These are phyloP conservation scores for Carcharodon carcharias DNA, from an alignment of 2,797 vertebrate species.

Conservation along the genomic window DNA sequence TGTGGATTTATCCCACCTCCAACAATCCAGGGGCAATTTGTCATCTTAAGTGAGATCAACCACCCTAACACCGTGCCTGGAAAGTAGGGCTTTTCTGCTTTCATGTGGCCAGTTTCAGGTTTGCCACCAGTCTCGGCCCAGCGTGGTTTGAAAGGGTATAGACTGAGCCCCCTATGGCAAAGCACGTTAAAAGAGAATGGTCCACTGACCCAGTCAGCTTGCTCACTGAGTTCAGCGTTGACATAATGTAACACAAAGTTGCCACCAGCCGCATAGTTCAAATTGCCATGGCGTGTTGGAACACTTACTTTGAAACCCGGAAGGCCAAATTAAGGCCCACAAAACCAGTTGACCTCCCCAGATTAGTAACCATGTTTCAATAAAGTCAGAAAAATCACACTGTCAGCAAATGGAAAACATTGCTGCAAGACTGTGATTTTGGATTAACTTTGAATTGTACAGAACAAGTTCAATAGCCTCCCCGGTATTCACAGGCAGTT, in stretches of 20 bases:
- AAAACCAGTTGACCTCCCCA: background rate
- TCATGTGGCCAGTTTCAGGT: background rate
- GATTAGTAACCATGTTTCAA: background rate
- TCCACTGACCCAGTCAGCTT: background rate
- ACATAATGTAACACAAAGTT: background rate
- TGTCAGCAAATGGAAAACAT: background rate
- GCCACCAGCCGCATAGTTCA: background rate
- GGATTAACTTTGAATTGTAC: background rate
- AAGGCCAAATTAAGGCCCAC: background rate
- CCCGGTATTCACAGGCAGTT: background rate
- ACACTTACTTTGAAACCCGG: background rate
- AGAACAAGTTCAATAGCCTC: background rate
- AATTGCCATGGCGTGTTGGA: background rate
- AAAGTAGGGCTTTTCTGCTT: too few relatives aligned
- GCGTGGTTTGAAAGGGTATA: background rate
- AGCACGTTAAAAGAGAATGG: background rate
- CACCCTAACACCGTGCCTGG: too few relatives aligned
- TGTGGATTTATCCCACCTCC: background rate
- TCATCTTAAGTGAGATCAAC: background rate
- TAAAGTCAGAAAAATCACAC: background rate
- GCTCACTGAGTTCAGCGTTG: background rate
- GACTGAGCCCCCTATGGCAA: background rate
- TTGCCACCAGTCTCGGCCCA: background rate
- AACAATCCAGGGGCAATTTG: background rate
- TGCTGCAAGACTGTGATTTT: background rate